Evolutionary conservation across 2,888 invertebrate species (phyloP), one percentile per base, ranked within the genome.

Genomic region (Hypomecis punctinalis): DNA sequence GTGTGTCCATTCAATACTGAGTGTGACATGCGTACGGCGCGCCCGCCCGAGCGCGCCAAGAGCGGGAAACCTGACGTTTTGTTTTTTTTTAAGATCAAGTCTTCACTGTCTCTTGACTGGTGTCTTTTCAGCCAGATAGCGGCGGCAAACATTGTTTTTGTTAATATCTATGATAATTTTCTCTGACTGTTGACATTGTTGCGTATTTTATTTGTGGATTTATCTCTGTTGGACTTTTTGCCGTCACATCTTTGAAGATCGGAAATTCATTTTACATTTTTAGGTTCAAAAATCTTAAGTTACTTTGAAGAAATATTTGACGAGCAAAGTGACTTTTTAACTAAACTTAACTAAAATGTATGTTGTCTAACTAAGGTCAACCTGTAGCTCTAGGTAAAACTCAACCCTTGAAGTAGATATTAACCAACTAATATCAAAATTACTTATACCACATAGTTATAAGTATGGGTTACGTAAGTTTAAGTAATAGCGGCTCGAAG

Each of bases 1-100:
- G 83, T 74, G 79, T 77, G 80, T 78, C 81, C 86, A 90, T 91
- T 90, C 88, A 88, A 90, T 90, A 90, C 89, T 85, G 84, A 67
- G 74, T 37, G 79, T 83, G 85, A 79, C 90, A 91, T 91, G 91
- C 91, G 91, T 90, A 90, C 70, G 81, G 72, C 76, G 75, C 76
- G 75, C 72, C 75, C 72, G 78, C 79, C 77, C 79, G 70, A 81
- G 49, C 42, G 42, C 9, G 5, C 40, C 5, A 6, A 10, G 11
- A 47, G 91, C 90, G 90, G 89, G 90, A 89, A 81, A 42, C 13
- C 68, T 89, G 88, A 89, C 88, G 82, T 86, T 83, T 82, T 66
- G 66, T 2, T 82, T 84, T 84, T 84, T 86, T 82, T 79, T 71
- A 37, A 63, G 66, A 71, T 71, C 71, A 78, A 72, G 67, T 67